Evolutionary conservation across 2,797 vertebrate species (phyloP), one percentile per base, ranked within the genome.

Genomic region (Tauraco hartlaubi): DNA sequence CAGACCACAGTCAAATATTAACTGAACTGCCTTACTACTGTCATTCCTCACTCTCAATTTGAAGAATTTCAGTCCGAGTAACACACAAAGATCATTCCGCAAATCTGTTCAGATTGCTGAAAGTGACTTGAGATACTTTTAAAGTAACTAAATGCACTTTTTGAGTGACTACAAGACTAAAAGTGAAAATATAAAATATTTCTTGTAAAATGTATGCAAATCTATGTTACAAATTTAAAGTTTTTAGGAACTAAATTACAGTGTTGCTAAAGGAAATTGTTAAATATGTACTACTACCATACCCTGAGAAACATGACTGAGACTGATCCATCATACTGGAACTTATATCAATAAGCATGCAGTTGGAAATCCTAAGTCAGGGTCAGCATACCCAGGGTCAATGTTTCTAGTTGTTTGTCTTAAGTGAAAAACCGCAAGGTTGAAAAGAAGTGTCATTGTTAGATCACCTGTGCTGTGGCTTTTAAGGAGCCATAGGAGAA

Each of bases 41-140:
- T 46, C 22, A 76, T 72, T 81, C 51, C 23, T 52, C 52, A 78
- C 18, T 46, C 73, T 81, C 26, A 61, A 52, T 74, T 82, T 35
- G 84, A 92, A 96, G 59, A 48, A 63, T 62, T 95, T 86, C 81
- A 90, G 58, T 77, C 85, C 28, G 66, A 94, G 68, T 55, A 89
- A 87, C 52, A 85, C 21, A 85, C 10, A 87, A 39, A 54, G 69
- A 83, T 71, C 77, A 17, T 12, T 89, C 85, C 95, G 93, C 11
- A 92, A 73, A 92, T 92, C 78, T 79, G 73, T 66, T 51, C 37
- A 90, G 82, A 88, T 46, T 69, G 78, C 23, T 75, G 37, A 66
- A 75, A 77, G 19, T 46, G n/a, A 67, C 62, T 55, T 74, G 52
- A 89, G 33, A 71, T 63, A 41, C 6, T 76, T 92, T 77, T 49